Base-by-base conservation (phyloP, 2,888 invertebrate species). In the Plebejus melissa region DNA sequence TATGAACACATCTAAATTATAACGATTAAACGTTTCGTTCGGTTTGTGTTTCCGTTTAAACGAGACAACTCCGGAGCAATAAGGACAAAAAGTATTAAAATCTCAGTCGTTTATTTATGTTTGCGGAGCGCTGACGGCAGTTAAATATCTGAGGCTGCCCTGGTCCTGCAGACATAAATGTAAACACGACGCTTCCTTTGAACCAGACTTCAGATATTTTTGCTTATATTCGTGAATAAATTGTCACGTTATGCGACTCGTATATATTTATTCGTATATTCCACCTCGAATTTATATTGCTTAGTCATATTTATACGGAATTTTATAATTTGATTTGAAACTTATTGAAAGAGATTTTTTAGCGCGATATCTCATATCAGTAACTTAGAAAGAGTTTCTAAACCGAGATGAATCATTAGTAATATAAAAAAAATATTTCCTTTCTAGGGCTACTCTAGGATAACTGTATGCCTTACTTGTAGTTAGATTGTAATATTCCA, bases 31-130 rank as follows among this genome's bases (percentile, higher is more conserved):
- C 71, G 58, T 75, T 58, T 28, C 74, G 69, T 74, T 65, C 28
- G n/a, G 69, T 76, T 74, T 75, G 65, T 75, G 65, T 76, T 77
- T 76, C 75, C 71, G 74, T 77, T 74, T 75, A 77, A 78, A 78
- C 75, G 76, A 76, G 76, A 76, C 69, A 76, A 78, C 76, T 78
- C 75, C 60, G 74, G 74, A 71, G 76, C 83, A 85, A 87, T 84
- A 83, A 83, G 83, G 85, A 86, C 83, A 86, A 89, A 88, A 90
- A 88, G 87, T 89, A 90, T 90, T 90, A 89, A 90, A 90, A 90
- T 89, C 88, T 85, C 84, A 83, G 86, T 83, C 84, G 84, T 85
- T 88, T 90, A 89, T 91, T 90, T 91, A 88, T 89, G 87, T 90
- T 90, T 86, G 84, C 83, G 82, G 84, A 86, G 83, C 86, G 88